Evolutionary conservation across 2,113 vertebrate species (phyloP), one percentile per base, ranked within the genome.

Genomic region (Lucifuga dentata): DNA sequence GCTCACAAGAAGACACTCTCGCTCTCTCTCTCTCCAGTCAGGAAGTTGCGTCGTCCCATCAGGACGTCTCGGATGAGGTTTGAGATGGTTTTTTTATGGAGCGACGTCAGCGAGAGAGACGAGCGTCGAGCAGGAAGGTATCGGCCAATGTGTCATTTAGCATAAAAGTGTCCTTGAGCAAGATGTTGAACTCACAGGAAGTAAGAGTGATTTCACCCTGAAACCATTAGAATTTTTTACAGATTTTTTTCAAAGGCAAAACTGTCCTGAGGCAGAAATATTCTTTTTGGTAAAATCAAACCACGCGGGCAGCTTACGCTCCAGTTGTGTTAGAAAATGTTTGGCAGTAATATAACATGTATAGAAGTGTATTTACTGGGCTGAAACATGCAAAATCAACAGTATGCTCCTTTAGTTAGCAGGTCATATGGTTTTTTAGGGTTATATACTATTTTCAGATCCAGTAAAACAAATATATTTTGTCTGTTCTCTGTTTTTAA

Each of bases 131-230:
- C 41, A 20, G 11, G 9, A 68, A 16, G 72, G 72, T 73, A 60
- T 58, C 20, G 1, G 64, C 60, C 68, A 2, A 68, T 23, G 60
- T 63, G 63, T 48, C 65, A 41, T 80, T 65, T 56, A 50, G 53
- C 16, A 57, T 49, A 20, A 60, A 58, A 23, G 33, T 44, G 69
- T 62, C 67, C 57, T 41, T 15, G 7, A 67, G 76, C 67, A 33
- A 29, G 46, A 49, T 41, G 1, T 33, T 20, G 72, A 64, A 50
- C 53, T 55, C 49, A 35, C 39, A 26, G 49, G 39, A 74, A 60
- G 64, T 81, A 57, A 62, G 70, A 73, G 73, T 60, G 65, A 46
- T 78, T 68, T 80, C 1, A 70, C 57, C 38, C 46, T 81, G 13
- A 62, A 13, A 20, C 20, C 10, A 16, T 66, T 53, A 43, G 65